Percentiles rank a stretch among this genome's conserved stretches.
Conservation (phyloP, 2,113 vertebrate species). For the Myrmecobius fasciatus region DNA sequence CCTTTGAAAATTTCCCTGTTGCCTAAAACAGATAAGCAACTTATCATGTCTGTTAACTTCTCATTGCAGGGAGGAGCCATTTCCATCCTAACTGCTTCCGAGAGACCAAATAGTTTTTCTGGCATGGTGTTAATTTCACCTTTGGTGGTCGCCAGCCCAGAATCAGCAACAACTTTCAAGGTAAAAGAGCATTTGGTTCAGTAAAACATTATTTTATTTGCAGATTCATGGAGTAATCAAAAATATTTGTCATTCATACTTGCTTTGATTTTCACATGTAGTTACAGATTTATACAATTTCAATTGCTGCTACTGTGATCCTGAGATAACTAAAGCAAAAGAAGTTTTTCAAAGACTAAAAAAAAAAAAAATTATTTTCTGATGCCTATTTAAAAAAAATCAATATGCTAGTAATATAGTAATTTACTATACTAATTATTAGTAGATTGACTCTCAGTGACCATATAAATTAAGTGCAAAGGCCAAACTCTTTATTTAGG, state of each 20-base stretch:
- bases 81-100: conserved; percentile 91
- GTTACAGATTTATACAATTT: neutral
- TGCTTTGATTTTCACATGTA: neutral
- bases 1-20: rapidly evolving
- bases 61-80: conserved; percentile 94
- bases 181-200: conserved; percentile 77
- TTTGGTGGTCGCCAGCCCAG: conserved; percentile 92
- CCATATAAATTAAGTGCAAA: neutral
- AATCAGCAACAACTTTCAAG: conserved; percentile 95
- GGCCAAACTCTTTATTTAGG: neutral
- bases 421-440: neutral
- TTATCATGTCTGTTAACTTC: conserved; percentile 56
- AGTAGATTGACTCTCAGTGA: too few relatives aligned
- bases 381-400: neutral
- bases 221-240: rapidly evolving
- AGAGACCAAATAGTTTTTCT: conserved; percentile 89
- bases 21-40: neutral
- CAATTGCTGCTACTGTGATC: rapidly evolving
- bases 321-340: neutral
- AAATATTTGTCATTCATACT: rapidly evolving
- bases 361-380: neutral
- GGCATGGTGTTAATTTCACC: conserved; percentile 94
- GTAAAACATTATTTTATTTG: too few relatives aligned
- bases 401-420: neutral
- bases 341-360: neutral